Percentiles rank a stretch among this genome's conserved stretches.
Conservation (phyloP, 2,113 vertebrate genomes). For the Porphyrio hochstetteri region DNA sequence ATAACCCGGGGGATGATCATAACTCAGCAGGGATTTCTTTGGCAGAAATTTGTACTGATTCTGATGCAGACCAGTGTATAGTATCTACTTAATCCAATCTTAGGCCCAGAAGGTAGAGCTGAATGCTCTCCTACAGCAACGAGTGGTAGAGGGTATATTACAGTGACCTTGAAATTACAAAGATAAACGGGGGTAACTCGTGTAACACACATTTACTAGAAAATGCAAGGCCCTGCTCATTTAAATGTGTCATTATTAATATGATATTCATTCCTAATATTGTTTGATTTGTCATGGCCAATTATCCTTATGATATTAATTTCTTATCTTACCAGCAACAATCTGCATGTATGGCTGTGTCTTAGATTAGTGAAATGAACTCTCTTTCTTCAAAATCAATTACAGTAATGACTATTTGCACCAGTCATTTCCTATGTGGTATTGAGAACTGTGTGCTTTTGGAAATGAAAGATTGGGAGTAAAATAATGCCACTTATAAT, state of each 20-base stretch:
- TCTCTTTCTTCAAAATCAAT: conserved; percentile 22
- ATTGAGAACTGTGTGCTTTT: not conserved
- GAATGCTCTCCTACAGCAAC: not conserved
- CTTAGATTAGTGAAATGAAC: not conserved
- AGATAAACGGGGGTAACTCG: not conserved
- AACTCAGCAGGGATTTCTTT: not conserved
- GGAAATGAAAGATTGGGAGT: not conserved
- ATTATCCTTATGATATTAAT: conserved; percentile 28
- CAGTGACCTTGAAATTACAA: not conserved
- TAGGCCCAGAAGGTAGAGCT: not conserved
- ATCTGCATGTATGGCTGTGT: not conserved
- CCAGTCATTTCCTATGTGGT: not conserved
- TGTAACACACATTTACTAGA: not conserved
- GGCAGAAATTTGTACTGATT: not conserved
- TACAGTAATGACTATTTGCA: not conserved
- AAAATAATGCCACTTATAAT: not conserved
- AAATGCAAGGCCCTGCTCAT: not conserved
- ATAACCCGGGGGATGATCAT: not conserved
- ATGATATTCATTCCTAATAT: not conserved
- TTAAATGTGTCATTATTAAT: not conserved
- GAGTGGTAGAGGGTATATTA: not conserved
- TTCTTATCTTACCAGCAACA: conserved; percentile 32
- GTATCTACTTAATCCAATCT: not conserved
- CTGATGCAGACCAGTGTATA: not conserved
- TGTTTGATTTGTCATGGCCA: conserved; percentile 18